phyloP scores from a whole-genome alignment of 2,888 invertebrate genomes.

The Drosophila prolongata region DNA sequence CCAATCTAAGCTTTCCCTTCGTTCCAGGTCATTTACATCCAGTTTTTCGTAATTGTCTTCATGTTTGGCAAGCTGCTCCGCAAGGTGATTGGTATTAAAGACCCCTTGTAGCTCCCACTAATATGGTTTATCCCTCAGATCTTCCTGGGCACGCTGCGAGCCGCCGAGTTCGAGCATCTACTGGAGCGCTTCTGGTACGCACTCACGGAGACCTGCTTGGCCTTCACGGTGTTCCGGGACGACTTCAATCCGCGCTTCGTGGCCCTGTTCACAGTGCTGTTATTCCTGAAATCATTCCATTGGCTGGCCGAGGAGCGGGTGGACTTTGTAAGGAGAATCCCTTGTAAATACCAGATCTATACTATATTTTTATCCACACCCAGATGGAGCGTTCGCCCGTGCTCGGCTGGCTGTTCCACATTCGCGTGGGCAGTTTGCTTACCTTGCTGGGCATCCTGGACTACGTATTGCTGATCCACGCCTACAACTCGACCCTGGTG shows the following conservation, averaged over 20 bases:
- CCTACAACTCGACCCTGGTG: constrained; percentile 95
- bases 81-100: constrained; percentile 86
- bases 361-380: too few relatives aligned
- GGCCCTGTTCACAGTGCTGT: constrained; percentile 96
- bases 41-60: constrained; percentile 97
- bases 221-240: constrained; percentile 99
- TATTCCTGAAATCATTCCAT: constrained; percentile 99
- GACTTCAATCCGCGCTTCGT: constrained; percentile 99
- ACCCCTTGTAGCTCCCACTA: neutral
- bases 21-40: constrained; percentile 96
- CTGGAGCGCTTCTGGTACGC: constrained; percentile 99
- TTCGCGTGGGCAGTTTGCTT: constrained; percentile 94
- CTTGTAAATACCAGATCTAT: constrained; percentile 59
- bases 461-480: constrained; percentile 95
- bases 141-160: constrained; percentile 97
- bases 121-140: constrained; percentile 78
- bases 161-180: constrained; percentile 99
- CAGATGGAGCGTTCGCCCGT: constrained; percentile 99
- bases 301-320: constrained; percentile 99
- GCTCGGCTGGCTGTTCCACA: constrained; percentile 97
- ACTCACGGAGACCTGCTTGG: constrained; percentile 99
- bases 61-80: constrained; percentile 96
- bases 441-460: constrained; percentile 93
- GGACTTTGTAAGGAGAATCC: constrained; percentile 94
- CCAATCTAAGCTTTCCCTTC: neutral